Evolutionary conservation across 1,140 invertebrate genomes (phyloP).

Genomic region (Drosophila sucinea): DNA sequence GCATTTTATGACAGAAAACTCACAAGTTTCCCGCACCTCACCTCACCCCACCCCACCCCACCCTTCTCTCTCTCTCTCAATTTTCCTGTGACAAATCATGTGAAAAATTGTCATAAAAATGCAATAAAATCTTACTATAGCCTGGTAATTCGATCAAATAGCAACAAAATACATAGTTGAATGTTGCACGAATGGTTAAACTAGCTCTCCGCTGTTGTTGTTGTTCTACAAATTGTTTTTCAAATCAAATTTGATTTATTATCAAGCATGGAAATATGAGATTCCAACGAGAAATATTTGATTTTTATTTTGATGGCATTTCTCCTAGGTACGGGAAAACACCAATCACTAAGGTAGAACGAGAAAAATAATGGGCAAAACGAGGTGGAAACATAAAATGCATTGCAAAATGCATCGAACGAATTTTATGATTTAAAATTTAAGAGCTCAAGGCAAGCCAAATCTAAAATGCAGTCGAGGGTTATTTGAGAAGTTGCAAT

Average conservation of each 20-base stretch:
- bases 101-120: conserved; percentile 81
- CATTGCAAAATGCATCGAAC: neutral
- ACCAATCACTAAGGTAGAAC: neutral
- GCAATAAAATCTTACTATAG: conserved; percentile 62
- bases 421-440: too few species aligned
- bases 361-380: neutral
- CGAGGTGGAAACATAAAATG: neutral
- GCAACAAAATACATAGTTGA: conserved; percentile 37
- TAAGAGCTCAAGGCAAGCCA: too few species aligned
- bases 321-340: neutral
- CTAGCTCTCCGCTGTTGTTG: neutral
- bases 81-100: conserved; percentile 62
- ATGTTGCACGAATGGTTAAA: conserved; percentile 40
- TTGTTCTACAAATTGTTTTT: neutral
- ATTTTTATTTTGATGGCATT: conserved; percentile 12
- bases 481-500: too few species aligned
- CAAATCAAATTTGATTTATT: conserved; percentile 18
- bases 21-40: neutral
- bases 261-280: conserved; percentile 7
- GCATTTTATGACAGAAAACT: conserved; percentile 16
- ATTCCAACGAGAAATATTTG: neutral
- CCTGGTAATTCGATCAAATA: conserved; percentile 52
- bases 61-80: conserved; percentile 4
- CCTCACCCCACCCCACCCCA: neutral
- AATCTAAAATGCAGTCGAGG: too few species aligned